These are phyloP conservation scores for Bothrops jararaca DNA, from an alignment of 2,113 vertebrate genomes.

Conservation along the genomic window DNA sequence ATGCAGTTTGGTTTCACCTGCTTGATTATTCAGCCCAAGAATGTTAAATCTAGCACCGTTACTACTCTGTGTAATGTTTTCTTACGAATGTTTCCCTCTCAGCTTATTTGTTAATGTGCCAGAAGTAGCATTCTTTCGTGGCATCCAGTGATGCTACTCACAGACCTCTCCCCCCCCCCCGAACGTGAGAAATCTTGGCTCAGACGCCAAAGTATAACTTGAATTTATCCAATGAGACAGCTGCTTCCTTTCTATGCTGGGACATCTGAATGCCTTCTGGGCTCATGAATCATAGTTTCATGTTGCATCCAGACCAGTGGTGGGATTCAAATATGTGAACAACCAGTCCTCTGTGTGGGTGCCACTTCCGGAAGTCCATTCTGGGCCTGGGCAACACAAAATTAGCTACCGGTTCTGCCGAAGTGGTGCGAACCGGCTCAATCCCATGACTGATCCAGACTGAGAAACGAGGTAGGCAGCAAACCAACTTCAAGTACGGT, in stretches of 20 bases:
- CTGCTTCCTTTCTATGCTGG: not conserved
- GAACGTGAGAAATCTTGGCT: not conserved
- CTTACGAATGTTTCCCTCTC: not conserved
- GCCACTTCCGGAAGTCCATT: no score
- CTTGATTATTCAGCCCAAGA: not conserved
- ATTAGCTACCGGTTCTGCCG: no score
- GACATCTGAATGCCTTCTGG: not conserved
- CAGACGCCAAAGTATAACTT: not conserved
- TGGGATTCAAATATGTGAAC: no score
- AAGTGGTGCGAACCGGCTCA: no score
- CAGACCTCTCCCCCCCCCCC: not conserved
- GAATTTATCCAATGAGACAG: not conserved
- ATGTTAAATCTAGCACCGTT: not conserved
- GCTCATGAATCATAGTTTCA: not conserved
- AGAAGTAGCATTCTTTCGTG: not conserved
- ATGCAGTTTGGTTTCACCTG: not conserved
- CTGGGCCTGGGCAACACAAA: no score
- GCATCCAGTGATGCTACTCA: not conserved
- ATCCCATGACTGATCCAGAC: not conserved
- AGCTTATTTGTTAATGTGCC: no score
- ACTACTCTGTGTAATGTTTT: not conserved
- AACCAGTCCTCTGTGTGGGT: no score
- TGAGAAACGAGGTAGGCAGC: not conserved
- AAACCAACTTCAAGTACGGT: not conserved
- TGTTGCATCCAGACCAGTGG: not conserved